A percentile compares a stretch with the other conserved stretches of the same genome.
Conservation (phyloP, 1,140 invertebrate species). For the Leptinotarsa texana region DNA sequence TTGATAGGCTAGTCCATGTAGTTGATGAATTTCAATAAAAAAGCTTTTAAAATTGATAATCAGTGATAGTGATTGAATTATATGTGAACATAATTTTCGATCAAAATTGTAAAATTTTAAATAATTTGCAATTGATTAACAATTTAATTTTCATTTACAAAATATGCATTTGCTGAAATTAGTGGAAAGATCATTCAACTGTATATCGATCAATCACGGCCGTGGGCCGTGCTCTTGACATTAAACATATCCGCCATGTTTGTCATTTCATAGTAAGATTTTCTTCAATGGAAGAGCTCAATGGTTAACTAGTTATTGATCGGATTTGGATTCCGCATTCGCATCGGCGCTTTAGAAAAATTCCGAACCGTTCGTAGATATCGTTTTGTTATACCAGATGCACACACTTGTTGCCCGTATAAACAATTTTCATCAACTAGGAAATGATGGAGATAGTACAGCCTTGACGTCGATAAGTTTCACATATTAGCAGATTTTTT, state of each 20-base stretch:
- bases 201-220: not conserved
- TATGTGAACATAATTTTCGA: too few species aligned
- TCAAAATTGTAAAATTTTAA: too few species aligned
- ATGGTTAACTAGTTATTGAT: conserved; percentile 36
- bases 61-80: not conserved
- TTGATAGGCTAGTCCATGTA: too few species aligned
- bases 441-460: not conserved
- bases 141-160: too few species aligned
- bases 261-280: conserved; percentile 36
- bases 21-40: too few species aligned
- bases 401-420: conserved; percentile 33
- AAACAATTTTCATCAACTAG: conserved; percentile 9
- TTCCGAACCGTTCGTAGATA: conserved; percentile 27
- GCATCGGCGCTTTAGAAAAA: conserved; percentile 21
- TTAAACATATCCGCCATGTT: conserved; percentile 34
- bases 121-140: too few species aligned
- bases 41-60: too few species aligned
- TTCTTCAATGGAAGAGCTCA: conserved; percentile 35
- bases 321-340: conserved; percentile 23
- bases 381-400: conserved; percentile 24
- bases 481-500: too few species aligned
- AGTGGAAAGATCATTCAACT: not conserved
- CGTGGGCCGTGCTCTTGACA: conserved; percentile 32
- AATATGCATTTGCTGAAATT: not conserved
- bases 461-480: too few species aligned